Percentiles rank a stretch among this genome's conserved stretches.
These are phyloP conservation scores for Sterrhoptilus dennistouni DNA, from an alignment of 2,113 vertebrate genomes.

Conservation along the genomic window DNA sequence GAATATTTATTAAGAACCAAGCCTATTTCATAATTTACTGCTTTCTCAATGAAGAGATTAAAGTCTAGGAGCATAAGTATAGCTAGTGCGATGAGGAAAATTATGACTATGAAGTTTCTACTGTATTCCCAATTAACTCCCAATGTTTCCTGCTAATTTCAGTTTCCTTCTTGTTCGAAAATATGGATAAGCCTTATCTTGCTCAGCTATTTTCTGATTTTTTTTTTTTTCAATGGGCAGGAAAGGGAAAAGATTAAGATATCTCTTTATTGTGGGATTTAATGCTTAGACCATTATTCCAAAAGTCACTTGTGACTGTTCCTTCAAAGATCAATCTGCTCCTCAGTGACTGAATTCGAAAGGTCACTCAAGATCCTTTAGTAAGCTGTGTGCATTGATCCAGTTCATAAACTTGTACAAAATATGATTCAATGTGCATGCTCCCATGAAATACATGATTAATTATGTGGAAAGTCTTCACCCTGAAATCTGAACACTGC, in stretches of 20 bases:
- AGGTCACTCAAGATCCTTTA: background rate
- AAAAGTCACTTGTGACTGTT: background rate
- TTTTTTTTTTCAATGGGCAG: background rate
- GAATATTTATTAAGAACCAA: slow-evolving; percentile 13
- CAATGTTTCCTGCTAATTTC: background rate
- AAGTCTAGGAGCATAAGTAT: background rate
- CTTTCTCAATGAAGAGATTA: background rate
- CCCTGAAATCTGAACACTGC: background rate
- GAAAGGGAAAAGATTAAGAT: background rate
- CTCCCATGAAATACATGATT: background rate
- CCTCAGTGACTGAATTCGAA: background rate
- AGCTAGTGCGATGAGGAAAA: background rate
- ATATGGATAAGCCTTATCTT: background rate
- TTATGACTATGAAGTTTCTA: background rate
- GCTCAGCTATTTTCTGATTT: background rate
- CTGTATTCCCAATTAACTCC: background rate
- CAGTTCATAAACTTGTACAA: background rate
- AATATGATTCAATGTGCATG: background rate
- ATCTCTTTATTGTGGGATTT: background rate
- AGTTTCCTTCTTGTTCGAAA: background rate
- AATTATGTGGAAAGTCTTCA: background rate
- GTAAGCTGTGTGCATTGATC: background rate
- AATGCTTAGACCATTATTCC: background rate
- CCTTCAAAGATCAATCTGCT: background rate
- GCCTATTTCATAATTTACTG: background rate